Conservation (phyloP, 2,113 vertebrate genomes). For the Corapipo altera region DNA sequence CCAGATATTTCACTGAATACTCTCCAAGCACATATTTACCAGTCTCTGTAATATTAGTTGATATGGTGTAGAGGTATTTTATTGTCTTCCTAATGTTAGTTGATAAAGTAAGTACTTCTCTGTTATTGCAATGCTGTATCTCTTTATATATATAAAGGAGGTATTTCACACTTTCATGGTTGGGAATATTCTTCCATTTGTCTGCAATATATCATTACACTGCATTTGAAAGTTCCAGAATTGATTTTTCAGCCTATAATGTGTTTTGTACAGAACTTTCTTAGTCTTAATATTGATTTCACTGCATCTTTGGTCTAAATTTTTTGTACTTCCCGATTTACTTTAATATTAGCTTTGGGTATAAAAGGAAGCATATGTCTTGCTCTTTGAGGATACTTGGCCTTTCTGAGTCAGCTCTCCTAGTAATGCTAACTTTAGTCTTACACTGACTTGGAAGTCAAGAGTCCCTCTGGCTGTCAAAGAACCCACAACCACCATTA, state of each 20-base stretch:
- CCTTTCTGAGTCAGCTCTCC: background rate
- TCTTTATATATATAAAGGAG: conserved; percentile 32
- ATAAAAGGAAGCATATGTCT: background rate
- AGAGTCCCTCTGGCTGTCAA: background rate
- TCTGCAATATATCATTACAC: conserved; percentile 48
- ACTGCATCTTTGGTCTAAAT: conserved; percentile 3
- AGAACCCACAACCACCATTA: accelerated
- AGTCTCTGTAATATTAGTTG: conserved; percentile 16
- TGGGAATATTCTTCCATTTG: conserved; percentile 28
- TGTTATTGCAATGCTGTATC: conserved; percentile 34
- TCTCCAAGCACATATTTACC: conserved; percentile 44
- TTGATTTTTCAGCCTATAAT: conserved; percentile 48
- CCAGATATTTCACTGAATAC: background rate
- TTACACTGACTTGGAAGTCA: background rate
- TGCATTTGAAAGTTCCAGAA: conserved; percentile 39
- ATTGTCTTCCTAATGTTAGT: conserved; percentile 46
- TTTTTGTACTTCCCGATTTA: conserved; percentile 25
- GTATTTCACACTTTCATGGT: conserved; percentile 44
- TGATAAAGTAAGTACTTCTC: conserved; percentile 52
- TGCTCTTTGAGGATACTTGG: background rate
- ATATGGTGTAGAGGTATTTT: conserved; percentile 34
- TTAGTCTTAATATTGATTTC: conserved; percentile 50
- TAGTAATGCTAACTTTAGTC: background rate
- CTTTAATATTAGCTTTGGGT: conserved; percentile 32
- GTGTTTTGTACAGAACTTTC: conserved; percentile 39